phyloP scores from a whole-genome alignment of 2,888 invertebrate genomes.

The Phalangium opilio region DNA sequence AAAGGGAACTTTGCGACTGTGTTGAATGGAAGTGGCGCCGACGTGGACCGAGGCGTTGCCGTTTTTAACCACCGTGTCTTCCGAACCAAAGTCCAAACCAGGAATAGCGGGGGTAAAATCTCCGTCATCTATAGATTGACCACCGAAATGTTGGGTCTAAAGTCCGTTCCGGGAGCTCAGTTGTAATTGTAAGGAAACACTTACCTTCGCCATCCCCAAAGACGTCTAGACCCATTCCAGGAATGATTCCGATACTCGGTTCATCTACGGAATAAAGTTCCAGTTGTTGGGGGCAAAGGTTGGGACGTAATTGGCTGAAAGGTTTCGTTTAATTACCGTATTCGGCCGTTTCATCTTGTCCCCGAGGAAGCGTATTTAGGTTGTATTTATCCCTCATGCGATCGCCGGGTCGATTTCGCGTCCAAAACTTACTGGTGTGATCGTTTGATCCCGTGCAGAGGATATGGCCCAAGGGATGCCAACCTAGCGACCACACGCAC shows the following conservation, averaged over 20 bases:
- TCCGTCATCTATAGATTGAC: too few relatives aligned
- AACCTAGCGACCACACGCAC: constrained; percentile 96
- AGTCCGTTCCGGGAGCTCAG: constrained; percentile 10
- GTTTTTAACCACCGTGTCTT: constrained; percentile 19
- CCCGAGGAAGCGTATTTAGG: constrained; percentile 74
- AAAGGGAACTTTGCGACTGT: constrained; percentile 53
- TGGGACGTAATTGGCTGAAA: neutral
- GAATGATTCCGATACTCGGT: constrained; percentile 48
- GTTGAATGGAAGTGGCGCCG: constrained; percentile 1
- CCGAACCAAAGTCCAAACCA: constrained; percentile 61
- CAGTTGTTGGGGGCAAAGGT: neutral
- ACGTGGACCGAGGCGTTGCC: constrained; percentile 1
- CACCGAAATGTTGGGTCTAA: constrained; percentile 10
- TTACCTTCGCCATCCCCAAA: constrained; percentile 40
- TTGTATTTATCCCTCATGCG: constrained; percentile 96
- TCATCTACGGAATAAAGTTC: constrained; percentile 46
- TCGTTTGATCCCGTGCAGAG: constrained; percentile 99
- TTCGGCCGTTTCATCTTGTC: constrained; percentile 34
- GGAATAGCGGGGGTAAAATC: constrained; percentile 45
- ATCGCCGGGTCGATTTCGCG: constrained; percentile 94
- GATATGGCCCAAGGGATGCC: constrained; percentile 99
- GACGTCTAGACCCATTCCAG: constrained; percentile 96
- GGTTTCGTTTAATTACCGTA: constrained; percentile 18
- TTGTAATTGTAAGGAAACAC: constrained; percentile 6
- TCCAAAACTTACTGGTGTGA: constrained; percentile 96